Evolutionary conservation across 2,888 invertebrate genomes (phyloP).

Genomic region (Beris morrisii): DNA sequence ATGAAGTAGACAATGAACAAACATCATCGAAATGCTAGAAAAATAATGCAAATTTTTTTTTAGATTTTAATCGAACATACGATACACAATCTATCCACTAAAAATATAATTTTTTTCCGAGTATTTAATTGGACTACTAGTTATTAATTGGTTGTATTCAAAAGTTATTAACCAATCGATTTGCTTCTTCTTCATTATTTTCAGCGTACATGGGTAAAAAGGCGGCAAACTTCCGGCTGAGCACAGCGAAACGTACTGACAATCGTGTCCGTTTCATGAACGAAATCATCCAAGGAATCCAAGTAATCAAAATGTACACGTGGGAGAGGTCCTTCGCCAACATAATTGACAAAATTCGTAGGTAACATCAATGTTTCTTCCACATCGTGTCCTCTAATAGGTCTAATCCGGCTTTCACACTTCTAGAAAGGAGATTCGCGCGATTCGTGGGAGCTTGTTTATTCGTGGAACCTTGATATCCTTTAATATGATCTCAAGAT

Average conservation of each 20-base stretch:
- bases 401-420: neutral
- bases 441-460: conserved; percentile 63
- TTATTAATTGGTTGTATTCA: too few species aligned
- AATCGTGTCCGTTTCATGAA: conserved; percentile 66
- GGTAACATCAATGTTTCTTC: conserved; percentile 43
- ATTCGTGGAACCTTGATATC: conserved; percentile 66
- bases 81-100: too few species aligned
- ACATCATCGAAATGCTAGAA: too few species aligned
- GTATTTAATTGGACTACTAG: too few species aligned
- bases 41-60: too few species aligned
- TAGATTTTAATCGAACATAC: too few species aligned
- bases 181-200: neutral
- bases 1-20: too few species aligned
- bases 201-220: conserved; percentile 26
- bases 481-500: conserved; percentile 71
- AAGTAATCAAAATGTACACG: conserved; percentile 93
- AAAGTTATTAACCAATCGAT: too few species aligned
- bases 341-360: conserved; percentile 65
- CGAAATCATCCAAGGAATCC: conserved; percentile 85
- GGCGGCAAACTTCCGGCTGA: conserved; percentile 20
- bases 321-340: conserved; percentile 86
- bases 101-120: too few species aligned
- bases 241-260: conserved; percentile 24
- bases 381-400: neutral
- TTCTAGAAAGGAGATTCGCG: conserved; percentile 30